Percentiles rank a stretch among this genome's conserved stretches.
Evolutionary conservation across 2,113 vertebrate genomes (phyloP).

Genomic region (Propithecus coquereli): DNA sequence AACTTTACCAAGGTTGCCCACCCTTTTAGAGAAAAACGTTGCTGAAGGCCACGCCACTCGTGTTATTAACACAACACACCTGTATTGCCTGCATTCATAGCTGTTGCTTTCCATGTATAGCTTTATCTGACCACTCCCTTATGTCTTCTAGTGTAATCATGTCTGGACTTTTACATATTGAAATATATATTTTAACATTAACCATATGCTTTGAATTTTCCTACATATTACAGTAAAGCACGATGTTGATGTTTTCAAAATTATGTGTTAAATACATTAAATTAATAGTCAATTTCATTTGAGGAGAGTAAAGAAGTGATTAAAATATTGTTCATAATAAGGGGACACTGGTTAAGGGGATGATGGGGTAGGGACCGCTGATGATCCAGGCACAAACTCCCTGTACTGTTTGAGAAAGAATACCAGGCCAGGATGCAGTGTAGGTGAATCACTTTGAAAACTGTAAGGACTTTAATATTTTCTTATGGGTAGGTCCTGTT

Average conservation of each 20-base stretch:
- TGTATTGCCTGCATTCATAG: not conserved
- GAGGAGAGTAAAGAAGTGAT: not conserved
- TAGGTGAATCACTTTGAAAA: not conserved
- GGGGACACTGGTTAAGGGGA: not conserved
- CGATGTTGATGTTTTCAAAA: not conserved
- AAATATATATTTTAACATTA: not conserved
- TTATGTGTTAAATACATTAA: not conserved
- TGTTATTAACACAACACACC: not conserved
- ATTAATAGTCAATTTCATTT: constrained; percentile 4
- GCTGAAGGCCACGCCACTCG: not conserved
- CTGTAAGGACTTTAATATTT: not conserved
- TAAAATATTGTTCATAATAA: not conserved
- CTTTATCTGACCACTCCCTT: not conserved
- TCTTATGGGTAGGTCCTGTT: not conserved
- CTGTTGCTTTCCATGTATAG: not conserved
- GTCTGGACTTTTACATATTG: not conserved
- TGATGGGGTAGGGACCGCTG: not conserved
- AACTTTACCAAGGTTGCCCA: not conserved
- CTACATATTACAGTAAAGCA: not conserved
- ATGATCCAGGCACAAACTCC: not conserved
- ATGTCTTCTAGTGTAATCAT: not conserved
- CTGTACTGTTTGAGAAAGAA: not conserved
- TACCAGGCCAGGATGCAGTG: not conserved
- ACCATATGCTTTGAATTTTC: not conserved
- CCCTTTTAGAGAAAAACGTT: not conserved